Evolutionary conservation across 2,113 vertebrate species (phyloP), one percentile per base, ranked within the genome.

Genomic region (Ornithorhynchus anatinus): DNA sequence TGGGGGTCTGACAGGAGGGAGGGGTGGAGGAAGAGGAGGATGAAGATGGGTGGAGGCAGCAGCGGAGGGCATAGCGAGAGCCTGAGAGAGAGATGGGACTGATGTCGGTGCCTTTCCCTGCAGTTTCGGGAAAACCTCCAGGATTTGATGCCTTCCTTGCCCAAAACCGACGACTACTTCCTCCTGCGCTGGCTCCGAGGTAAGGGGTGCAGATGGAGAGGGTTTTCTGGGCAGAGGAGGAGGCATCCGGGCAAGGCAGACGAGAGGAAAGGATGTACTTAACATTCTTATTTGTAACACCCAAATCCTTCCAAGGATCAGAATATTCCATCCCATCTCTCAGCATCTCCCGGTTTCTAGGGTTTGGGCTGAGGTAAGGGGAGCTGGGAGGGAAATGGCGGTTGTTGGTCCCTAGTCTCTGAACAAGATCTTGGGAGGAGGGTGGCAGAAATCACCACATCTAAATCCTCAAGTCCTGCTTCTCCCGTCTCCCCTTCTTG

Each of bases 121-220:
- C 81, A 96, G 94, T 94, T 96, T 80, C 91, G 90, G 43, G 89
- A 92, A 29, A 94, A 86, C 65, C 59, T 96, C 45, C 86, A 94
- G 76, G 96, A 96, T 10, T 75, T 96, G 77, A 81, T 96, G 43
- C 86, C 93, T 20, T 89, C 85, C 9, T 90, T 95, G 50, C 95
- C 96, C 14, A 84, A 86, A 6, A 95, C 97, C 45, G 93, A 95
- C 2, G 97, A 99, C 80, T 92, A 95, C 70, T 98, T 95, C 88
- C 91, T 98, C 59, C 90, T 99, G 40, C 94, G 96, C 15, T 99
- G 97, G 97, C 96, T 98, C 36, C 89, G 97, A 95, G 97, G 97
- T 99, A 79, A 94, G 93, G 39, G 16, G 6, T 12, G 42, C 40
- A 15, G 3, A 10, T 20, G 7, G 13, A 51, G 29, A 25, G 12